Conservation (phyloP, 1,140 invertebrate species). For the Sminthurides bifidus region DNA sequence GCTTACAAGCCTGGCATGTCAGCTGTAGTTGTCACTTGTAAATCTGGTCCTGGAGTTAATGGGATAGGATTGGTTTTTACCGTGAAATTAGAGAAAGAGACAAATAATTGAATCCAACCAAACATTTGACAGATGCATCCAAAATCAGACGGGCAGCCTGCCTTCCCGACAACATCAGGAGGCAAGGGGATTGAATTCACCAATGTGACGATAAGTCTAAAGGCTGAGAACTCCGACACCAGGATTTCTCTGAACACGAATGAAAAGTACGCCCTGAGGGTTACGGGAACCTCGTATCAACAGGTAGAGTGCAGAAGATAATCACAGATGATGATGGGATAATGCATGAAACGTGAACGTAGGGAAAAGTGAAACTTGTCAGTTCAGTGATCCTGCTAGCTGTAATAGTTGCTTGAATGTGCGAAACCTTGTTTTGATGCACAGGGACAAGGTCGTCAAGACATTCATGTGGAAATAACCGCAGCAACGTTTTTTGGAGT, state of each 20-base stretch:
- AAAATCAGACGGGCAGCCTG: conserved; percentile 25
- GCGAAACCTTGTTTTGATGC: neutral
- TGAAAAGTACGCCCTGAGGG: conserved; percentile 52
- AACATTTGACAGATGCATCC: conserved; percentile 32
- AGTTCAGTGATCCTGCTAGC: neutral
- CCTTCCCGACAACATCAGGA: conserved; percentile 14
- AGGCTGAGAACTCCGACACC: conserved; percentile 20
- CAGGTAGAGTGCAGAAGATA: conserved; percentile 7
- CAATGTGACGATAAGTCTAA: conserved; percentile 17
- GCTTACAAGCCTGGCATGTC: too few species aligned
- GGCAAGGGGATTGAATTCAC: conserved; percentile 24
- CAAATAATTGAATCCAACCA: too few species aligned
- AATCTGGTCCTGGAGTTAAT: too few species aligned
- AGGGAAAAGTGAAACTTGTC: neutral
- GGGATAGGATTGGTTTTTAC: too few species aligned
- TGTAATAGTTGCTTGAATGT: neutral
- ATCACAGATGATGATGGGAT: neutral
- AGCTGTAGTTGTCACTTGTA: too few species aligned
- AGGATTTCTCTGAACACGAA: conserved; percentile 48
- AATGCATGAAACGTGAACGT: neutral
- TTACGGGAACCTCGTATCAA: conserved; percentile 33
- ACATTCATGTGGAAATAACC: conserved; percentile 48
- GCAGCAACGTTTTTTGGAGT: conserved; percentile 58
- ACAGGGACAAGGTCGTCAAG: conserved; percentile 14
- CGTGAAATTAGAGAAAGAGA: too few species aligned